phyloP scores from a whole-genome alignment of 2,797 vertebrate species.

The Fistularia tabacaria region DNA sequence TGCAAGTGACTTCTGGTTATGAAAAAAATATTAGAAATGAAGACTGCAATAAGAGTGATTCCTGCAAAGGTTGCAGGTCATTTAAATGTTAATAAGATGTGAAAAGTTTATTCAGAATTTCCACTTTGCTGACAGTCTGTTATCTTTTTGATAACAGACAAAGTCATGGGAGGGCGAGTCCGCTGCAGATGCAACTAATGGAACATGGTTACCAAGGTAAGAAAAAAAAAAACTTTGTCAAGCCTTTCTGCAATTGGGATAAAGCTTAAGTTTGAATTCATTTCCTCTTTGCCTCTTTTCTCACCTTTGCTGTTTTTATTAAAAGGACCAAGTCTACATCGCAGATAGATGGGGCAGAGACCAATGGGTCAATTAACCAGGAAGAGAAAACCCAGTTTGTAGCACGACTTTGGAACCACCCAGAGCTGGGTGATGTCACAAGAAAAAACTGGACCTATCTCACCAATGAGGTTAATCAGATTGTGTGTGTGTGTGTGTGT shows the following conservation, averaged over 20 bases:
- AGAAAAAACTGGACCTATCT: constrained; percentile 85
- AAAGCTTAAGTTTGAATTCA: neutral
- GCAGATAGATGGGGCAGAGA: constrained; percentile 77
- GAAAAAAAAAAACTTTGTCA: neutral
- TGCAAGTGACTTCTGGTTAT: constrained; percentile 6
- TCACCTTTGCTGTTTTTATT: neutral
- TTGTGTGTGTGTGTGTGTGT: neutral
- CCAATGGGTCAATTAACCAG: constrained; percentile 56
- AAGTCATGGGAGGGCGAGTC: constrained; percentile 81
- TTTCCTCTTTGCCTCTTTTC: neutral
- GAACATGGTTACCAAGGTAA: constrained; percentile 84
- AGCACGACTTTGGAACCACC: constrained; percentile 45
- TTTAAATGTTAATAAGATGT: constrained; percentile 33
- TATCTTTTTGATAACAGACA: constrained; percentile 61
- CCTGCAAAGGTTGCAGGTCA: constrained; percentile 8
- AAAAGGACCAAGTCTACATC: constrained; percentile 78
- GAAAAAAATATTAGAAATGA: neutral
- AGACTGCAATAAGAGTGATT: constrained; percentile 2
- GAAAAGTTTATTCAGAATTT: constrained; percentile 11
- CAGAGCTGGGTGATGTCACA: constrained; percentile 68
- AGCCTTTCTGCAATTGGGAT: neutral
- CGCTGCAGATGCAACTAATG: constrained; percentile 76
- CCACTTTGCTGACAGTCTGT: neutral
- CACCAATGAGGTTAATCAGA: constrained; percentile 74
- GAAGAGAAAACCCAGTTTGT: constrained; percentile 58